A percentile compares a stretch with the other conserved stretches of the same genome.
phyloP scores from a whole-genome alignment of 2,113 vertebrate species.

The Melanocharis versteri region DNA sequence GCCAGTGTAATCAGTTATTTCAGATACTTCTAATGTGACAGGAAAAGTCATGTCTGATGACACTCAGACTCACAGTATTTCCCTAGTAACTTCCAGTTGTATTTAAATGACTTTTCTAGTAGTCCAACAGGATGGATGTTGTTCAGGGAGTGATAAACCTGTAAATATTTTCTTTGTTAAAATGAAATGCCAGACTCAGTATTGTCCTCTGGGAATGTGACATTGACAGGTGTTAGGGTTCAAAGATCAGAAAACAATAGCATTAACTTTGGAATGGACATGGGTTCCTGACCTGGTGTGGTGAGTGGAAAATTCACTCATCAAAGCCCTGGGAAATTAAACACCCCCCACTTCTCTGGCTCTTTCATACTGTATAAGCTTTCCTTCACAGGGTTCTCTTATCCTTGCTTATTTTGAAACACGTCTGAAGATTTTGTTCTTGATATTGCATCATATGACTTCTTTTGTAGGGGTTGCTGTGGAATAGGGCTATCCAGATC shows the following conservation, averaged over 20 bases:
- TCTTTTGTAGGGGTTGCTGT: not conserved
- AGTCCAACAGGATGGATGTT: not conserved
- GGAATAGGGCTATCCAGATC: not conserved
- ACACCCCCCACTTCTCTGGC: not conserved
- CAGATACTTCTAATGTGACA: not conserved
- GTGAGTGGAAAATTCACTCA: not conserved
- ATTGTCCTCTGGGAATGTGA: constrained; percentile 7
- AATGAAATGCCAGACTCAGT: not conserved
- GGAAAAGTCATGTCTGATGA: not conserved
- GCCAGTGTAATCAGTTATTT: not conserved
- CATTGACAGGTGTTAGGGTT: constrained; percentile 45
- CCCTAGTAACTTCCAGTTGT: not conserved
- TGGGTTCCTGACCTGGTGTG: constrained; percentile 17
- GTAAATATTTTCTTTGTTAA: constrained; percentile 28
- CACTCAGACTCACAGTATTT: not conserved
- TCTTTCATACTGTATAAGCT: not conserved
- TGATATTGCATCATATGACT: not conserved
- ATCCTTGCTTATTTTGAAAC: not conserved
- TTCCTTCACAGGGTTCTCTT: not conserved
- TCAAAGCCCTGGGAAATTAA: constrained; percentile 12
- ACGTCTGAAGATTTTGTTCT: not conserved
- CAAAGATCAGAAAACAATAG: constrained; percentile 61
- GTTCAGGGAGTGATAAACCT: not conserved
- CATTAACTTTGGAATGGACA: constrained; percentile 25
- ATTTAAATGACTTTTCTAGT: not conserved